These are phyloP conservation scores for Picus viridis DNA, from an alignment of 2,797 vertebrate species.

Conservation along the genomic window DNA sequence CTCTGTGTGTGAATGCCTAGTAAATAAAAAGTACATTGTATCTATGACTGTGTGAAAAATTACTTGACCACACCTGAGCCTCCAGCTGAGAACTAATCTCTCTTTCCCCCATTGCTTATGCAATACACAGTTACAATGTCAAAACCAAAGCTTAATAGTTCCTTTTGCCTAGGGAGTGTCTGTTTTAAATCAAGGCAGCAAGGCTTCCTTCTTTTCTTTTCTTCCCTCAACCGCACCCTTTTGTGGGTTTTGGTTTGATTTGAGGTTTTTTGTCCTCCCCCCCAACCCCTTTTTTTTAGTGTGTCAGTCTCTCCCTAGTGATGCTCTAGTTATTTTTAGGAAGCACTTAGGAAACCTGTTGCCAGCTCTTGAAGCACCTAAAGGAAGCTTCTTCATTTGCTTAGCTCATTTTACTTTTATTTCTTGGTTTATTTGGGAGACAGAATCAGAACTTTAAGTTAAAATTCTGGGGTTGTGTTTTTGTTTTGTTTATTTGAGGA, in stretches of 20 bases:
- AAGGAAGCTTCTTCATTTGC: not conserved
- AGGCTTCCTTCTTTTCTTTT: not conserved
- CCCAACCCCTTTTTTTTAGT: not conserved
- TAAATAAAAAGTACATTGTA: conserved; percentile 5
- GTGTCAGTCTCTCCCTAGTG: not conserved
- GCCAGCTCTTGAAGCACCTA: not conserved
- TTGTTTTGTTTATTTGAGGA: not conserved
- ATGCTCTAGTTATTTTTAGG: not conserved
- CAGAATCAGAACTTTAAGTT: not conserved
- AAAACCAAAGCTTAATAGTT: not conserved
- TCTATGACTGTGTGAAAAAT: not conserved
- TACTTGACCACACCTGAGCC: not conserved
- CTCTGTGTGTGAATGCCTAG: conserved; percentile 31
- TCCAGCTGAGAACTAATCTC: conserved; percentile 32
- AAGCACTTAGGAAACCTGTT: not conserved
- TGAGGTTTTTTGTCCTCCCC: too few relatives aligned
- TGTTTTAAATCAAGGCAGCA: not conserved
- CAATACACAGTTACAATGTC: not conserved
- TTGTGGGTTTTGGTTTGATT: too few relatives aligned
- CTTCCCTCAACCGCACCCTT: not conserved
- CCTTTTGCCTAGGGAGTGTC: not conserved
- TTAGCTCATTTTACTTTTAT: not conserved
- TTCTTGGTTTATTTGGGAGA: not conserved
- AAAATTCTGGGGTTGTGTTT: not conserved
- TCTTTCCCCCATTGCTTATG: not conserved